Base-by-base conservation (phyloP, 2,888 invertebrate species). In the Eristalis pertinax region DNA sequence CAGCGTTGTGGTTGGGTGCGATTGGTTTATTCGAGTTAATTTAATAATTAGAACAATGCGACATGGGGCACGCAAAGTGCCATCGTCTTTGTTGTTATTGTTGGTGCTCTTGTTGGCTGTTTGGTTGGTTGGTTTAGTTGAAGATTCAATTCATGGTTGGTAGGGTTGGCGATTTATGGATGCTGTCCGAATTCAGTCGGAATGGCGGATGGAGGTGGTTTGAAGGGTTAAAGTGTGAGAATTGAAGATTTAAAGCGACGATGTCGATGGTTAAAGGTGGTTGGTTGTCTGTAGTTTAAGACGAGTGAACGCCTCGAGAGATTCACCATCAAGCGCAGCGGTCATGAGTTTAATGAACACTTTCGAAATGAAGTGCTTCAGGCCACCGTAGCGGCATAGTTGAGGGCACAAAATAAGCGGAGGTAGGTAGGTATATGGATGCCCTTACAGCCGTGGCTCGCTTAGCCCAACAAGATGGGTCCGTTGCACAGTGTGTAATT, bases 1-100 rank as follows among this genome's bases (percentile, higher is more conserved):
- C 43, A n/a, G 58, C 13, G 32, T 50, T 72, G 74, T 38, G 84
- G 38, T 38, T 19, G 64, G 81, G 75, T 67, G 32, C 69, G 81
- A 77, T 85, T 50, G 76, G 77, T 85, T 85, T 77, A 81, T 77
- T 85, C 69, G 77, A 85, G 81, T 77, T 85, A 81, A 85, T 85
- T 85, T 86, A 82, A 82, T 86, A 86, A 86, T 82, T 86, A 86
- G 82, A 78, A 77, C 77, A 86, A 82, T 70, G 50, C 62, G 80
- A 73, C 60, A 38, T 29, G 68, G 29, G 29, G 68, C 38, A 24
- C 32, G 69, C 13, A 60, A 64, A n/a, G 43, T n/a, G 43, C 43
- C 50, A 58, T 50, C n/a, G 29, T 43, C 32, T 5, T 15, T 4
- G 64, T 19, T 50, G 50, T 50, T 50, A 5, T 35, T 65, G 38